Conservation (phyloP, 2,888 invertebrate genomes). For the Lasioglossum vierecki region DNA sequence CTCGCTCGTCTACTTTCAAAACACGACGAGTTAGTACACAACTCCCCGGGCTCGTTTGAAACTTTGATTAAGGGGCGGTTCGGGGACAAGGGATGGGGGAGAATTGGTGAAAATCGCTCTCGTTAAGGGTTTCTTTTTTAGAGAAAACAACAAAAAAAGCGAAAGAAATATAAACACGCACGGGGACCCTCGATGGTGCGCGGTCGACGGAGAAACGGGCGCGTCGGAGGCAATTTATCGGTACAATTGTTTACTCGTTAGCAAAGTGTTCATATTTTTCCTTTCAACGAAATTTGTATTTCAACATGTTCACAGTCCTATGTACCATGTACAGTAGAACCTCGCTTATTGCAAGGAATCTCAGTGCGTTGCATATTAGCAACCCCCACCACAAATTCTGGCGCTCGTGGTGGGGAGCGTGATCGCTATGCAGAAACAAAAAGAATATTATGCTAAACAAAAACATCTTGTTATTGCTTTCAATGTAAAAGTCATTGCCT, state of each 20-base stretch:
- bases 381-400: neutral
- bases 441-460: neutral
- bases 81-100: slow-evolving; percentile 32
- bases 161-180: slow-evolving; percentile 62
- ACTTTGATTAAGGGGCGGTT: slow-evolving; percentile 56
- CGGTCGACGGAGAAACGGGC: slow-evolving; percentile 44
- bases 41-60: slow-evolving; percentile 66
- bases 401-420: neutral
- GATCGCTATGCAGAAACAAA: too few species aligned
- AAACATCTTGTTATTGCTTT: neutral
- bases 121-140: slow-evolving; percentile 52
- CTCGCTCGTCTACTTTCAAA: slow-evolving; percentile 71
- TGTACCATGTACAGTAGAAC: neutral
- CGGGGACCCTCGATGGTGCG: slow-evolving; percentile 45
- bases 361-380: neutral
- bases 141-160: slow-evolving; percentile 63
- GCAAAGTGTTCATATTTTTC: neutral
- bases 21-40: slow-evolving; percentile 71
- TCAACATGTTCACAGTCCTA: neutral
- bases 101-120: slow-evolving; percentile 37
- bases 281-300: neutral
- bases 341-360: neutral
- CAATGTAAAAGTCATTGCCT: neutral
- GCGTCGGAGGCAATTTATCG: slow-evolving; percentile 33
- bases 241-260: neutral